phyloP scores from a whole-genome alignment of 2,113 vertebrate species.

The Aegithalos caudatus region DNA sequence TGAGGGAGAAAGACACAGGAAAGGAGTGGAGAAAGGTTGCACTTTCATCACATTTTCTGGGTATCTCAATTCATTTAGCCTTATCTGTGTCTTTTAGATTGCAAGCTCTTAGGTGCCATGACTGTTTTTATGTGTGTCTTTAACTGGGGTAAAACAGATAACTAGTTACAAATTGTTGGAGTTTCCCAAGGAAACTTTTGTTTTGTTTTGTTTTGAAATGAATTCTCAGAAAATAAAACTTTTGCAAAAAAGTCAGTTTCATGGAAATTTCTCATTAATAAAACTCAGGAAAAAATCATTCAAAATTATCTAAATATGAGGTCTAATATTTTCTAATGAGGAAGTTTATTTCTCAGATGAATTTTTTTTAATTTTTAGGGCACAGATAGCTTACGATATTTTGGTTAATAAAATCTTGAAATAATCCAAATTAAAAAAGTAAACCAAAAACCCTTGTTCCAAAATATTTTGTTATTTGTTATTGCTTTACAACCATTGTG shows the following conservation, averaged over 20 bases:
- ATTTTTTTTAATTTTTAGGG: neutral
- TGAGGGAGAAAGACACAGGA: neutral
- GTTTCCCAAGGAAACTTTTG: neutral
- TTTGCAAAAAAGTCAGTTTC: neutral
- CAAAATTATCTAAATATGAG: neutral
- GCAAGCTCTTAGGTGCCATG: neutral
- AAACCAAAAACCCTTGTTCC: neutral
- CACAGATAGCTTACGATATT: neutral
- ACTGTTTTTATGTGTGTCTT: neutral
- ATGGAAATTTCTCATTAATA: neutral
- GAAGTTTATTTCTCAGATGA: neutral
- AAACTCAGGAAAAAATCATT: neutral
- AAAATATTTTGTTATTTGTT: neutral
- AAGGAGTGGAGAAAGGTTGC: neutral
- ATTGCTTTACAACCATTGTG: neutral
- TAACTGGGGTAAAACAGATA: neutral
- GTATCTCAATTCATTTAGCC: neutral
- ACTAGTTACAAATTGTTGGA: neutral
- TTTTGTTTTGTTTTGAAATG: neutral
- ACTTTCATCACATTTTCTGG: neutral
- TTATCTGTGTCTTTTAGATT: constrained; percentile 28
- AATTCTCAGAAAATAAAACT: neutral
- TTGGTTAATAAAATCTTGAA: neutral
- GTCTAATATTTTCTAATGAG: neutral
- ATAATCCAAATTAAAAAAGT: neutral